Evolutionary conservation across 1,140 invertebrate species (phyloP), one percentile per base, ranked within the genome.

Genomic region (Rhagoletis zephyria): DNA sequence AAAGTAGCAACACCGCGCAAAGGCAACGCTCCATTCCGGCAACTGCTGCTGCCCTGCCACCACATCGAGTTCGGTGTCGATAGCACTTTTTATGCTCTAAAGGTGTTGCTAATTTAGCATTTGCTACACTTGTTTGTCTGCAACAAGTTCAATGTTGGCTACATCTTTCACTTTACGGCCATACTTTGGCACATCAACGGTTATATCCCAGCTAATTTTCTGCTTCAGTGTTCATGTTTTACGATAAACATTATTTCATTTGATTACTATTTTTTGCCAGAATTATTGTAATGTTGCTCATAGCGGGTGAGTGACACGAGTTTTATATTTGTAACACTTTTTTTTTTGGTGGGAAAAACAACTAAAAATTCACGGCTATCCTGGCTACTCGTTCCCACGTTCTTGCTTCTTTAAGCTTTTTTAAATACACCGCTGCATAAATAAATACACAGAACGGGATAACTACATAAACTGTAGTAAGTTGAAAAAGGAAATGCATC

Each of bases 91-190:
- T 48, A 48, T 74, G 42, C 40, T 16, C 14, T 74, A 4, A 14
- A 42, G 14, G 10, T 40, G 42, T 74, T 74, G 67, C 40, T 16
- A 74, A 74, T 74, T 14, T 4, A 14, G 42, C 5, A 74, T 74
- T 74, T 74, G 67, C 42, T 48, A 74, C 67, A 74, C 4, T 74
- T 74, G 67, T 74, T 48, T 74, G 40, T 42, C 67, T 14, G 40
- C 40, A 74, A 74, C 12, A 74, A 74, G 42, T 48, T 4, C 40
- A 74, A 74, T 74, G 67, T 74, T 74, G 40, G 67, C 42, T 45
- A 5, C 42, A 74, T 48, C 42, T 74, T 74, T 48, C 67, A 48
- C 42, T 74, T 45, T 14, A 42, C 42, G 4, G 5, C 42, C 3
- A 2, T 12, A 1, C 40, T 74, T 48, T 74, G 42, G 4, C 67